phyloP scores from a whole-genome alignment of 2,797 vertebrate species.

The Enteromius radiatus region DNA sequence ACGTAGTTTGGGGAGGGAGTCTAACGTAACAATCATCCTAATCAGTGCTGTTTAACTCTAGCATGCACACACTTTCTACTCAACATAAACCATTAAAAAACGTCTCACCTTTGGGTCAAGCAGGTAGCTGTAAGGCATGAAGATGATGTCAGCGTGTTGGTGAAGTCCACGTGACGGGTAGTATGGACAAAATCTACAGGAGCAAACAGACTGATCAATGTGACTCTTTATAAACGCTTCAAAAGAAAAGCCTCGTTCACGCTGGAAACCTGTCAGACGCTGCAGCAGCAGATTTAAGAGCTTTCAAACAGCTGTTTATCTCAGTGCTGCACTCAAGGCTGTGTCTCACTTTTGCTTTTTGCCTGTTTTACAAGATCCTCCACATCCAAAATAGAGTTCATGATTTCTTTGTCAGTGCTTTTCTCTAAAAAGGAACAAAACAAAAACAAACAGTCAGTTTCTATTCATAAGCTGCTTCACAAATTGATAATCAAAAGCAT shows the following conservation, averaged over 20 bases:
- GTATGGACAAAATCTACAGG: slow-evolving; percentile 89
- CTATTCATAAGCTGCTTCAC: not conserved
- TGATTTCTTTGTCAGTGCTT: slow-evolving; percentile 85
- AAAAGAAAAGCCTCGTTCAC: not conserved
- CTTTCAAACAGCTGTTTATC: not conserved
- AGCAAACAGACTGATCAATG: not conserved
- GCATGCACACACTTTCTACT: no score
- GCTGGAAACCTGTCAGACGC: not conserved
- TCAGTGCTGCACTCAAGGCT: not conserved
- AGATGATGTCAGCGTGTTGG: slow-evolving; percentile 92
- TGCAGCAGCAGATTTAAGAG: not conserved
- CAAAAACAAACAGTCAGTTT: not conserved
- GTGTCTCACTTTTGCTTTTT: slow-evolving; percentile 83
- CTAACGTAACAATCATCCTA: no score
- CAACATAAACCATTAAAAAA: not conserved
- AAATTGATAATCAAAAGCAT: not conserved
- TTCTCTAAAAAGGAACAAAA: slow-evolving; percentile 75
- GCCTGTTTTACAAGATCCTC: slow-evolving; percentile 92
- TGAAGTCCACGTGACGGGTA: slow-evolving; percentile 89
- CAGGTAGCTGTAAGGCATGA: slow-evolving; percentile 97
- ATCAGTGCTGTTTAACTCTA: no score
- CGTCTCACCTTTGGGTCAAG: slow-evolving; percentile 89
- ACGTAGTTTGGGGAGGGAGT: no score
- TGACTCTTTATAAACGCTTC: not conserved
- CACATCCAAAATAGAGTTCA: slow-evolving; percentile 85